Evolutionary conservation across 2,888 invertebrate genomes (phyloP), one percentile per base, ranked within the genome.

Genomic region (Pogonocherus hispidulus): DNA sequence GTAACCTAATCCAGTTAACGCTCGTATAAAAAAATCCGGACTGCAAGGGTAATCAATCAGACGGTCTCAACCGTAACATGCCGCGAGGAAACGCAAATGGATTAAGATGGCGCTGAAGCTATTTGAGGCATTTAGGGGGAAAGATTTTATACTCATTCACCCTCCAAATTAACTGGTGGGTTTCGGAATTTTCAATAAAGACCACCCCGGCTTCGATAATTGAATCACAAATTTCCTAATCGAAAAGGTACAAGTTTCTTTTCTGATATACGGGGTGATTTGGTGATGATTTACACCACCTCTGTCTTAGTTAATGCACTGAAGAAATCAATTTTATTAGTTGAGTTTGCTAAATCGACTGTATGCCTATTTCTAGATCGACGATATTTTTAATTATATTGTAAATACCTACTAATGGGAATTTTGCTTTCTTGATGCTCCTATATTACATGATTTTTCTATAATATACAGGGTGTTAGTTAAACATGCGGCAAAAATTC

Each of bases 111-210:
- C 77, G 79, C 76, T 76, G 74, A 78, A 79, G 80, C 79, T 78
- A 80, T 81, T 81, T 80, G 80, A 77, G 81, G 80, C 78, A 80
- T 80, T 80, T 80, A 80, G 76, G 78, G 77, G 65, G 74, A 75
- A 77, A 78, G 80, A 80, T 80, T 81, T 81, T 80, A 80, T 79
- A 79, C 78, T 78, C 79, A 75, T 78, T 76, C 79, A 77, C 77
- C 78, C 74, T 76, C 78, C 74, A 81, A 81, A 81, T 81, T 81
- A 81, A 81, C 81, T 79, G 79, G 79, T 79, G 79, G 79, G 77
- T 80, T 79, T 72, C 69, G 81, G 81, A 81, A 80, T 81, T 81
- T 81, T 78, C 81, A 81, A 80, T 81, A 81, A 81, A 80, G 80
- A 16, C 2, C n/a, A 1, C n/a, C 41, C 3, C 14, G 14, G 4